These are phyloP conservation scores for Oegoconia quadripuncta DNA, from an alignment of 2,888 invertebrate genomes.

Conservation along the genomic window DNA sequence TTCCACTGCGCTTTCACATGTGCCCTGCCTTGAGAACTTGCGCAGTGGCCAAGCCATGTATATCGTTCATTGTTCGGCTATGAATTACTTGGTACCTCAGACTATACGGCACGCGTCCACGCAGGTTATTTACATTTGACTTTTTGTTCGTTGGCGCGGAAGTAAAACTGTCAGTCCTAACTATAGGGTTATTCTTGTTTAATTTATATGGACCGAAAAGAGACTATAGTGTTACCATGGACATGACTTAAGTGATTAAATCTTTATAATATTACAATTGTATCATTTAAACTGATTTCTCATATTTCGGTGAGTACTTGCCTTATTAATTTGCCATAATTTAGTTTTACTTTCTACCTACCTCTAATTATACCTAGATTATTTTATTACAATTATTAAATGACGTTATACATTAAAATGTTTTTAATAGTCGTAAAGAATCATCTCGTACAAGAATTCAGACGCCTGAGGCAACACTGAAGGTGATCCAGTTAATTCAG, in stretches of 20 bases:
- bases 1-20: slow-evolving; percentile 41
- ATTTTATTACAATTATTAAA: too few relatives aligned
- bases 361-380: too few relatives aligned
- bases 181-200: slow-evolving; percentile 39
- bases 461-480: slow-evolving; percentile 56
- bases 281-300: not conserved
- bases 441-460: slow-evolving; percentile 48
- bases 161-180: slow-evolving; percentile 65
- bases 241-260: not conserved
- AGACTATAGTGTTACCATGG: not conserved
- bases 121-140: slow-evolving; percentile 78
- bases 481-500: slow-evolving; percentile 49
- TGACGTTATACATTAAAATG: too few relatives aligned
- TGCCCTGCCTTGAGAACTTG: slow-evolving; percentile 21
- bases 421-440: slow-evolving; percentile 22
- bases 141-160: slow-evolving; percentile 67
- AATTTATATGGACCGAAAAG: slow-evolving; percentile 4
- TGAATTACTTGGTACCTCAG: slow-evolving; percentile 47
- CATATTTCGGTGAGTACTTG: too few relatives aligned
- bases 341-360: too few relatives aligned
- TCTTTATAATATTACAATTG: not conserved
- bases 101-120: slow-evolving; percentile 46
- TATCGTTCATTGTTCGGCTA: slow-evolving; percentile 31
- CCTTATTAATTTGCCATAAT: too few relatives aligned
- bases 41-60: slow-evolving; percentile 37